These are phyloP conservation scores for Brachionus rotundiformis DNA, from an alignment of 1,140 invertebrate genomes.

Conservation along the genomic window DNA sequence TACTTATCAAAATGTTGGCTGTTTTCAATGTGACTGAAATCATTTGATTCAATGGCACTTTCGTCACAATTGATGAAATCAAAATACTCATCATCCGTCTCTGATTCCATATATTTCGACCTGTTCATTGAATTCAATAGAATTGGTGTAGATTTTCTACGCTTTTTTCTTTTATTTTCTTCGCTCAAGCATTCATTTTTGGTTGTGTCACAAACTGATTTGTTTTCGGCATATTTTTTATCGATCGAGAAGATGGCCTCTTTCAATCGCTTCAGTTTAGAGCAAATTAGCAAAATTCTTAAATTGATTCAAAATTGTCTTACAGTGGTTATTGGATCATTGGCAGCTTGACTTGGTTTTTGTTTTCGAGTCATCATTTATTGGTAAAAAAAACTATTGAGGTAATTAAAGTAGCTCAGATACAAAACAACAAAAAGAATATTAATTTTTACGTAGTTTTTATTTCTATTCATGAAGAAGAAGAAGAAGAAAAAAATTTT, in stretches of 20 bases:
- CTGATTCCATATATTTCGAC: constrained; percentile 23
- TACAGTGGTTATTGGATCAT: constrained; percentile 24
- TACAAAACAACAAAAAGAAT: constrained; percentile 27
- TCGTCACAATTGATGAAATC: neutral
- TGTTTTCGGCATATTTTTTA: neutral
- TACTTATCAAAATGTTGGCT: neutral
- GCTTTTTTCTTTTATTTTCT: constrained; percentile 17
- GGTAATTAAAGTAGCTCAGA: neutral
- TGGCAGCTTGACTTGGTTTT: neutral
- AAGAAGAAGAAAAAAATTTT: neutral
- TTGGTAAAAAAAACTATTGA: neutral
- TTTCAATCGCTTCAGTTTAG: neutral
- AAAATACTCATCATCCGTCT: constrained; percentile 34
- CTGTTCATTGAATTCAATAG: neutral
- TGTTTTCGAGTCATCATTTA: constrained; percentile 37
- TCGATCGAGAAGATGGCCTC: constrained; percentile 9
- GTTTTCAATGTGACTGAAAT: neutral
- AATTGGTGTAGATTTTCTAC: constrained; percentile 27
- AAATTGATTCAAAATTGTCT: neutral
- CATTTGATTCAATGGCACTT: neutral
- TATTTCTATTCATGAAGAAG: constrained; percentile 30
- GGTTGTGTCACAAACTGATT: neutral
- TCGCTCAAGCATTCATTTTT: neutral
- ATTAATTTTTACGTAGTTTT: constrained; percentile 42
- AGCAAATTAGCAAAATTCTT: neutral